A percentile compares a stretch with the other conserved stretches of the same genome.
Conservation (phyloP, 2,888 invertebrate genomes). For the Plutella xylostella region DNA sequence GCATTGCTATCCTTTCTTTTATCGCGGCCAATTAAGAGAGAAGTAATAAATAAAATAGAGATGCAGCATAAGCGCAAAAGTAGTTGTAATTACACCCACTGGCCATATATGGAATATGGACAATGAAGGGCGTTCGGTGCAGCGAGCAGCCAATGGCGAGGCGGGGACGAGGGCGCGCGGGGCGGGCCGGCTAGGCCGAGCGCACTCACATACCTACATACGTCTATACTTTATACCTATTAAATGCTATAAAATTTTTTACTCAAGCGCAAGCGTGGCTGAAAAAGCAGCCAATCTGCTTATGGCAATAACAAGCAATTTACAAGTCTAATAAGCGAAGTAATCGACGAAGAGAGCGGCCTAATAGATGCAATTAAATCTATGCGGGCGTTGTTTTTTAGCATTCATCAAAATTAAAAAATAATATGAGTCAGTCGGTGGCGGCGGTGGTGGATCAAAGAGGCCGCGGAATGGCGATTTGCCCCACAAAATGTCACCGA, state of each 20-base stretch:
- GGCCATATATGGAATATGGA: constrained; percentile 14
- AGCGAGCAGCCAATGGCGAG: constrained; percentile 19
- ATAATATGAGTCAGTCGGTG: constrained; percentile 31
- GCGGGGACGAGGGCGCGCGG: constrained; percentile 17
- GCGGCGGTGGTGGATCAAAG: constrained; percentile 34
- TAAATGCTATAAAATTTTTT: no score
- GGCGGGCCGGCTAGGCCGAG: constrained; percentile 18
- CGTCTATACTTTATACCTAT: no score
- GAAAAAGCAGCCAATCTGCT: no score
- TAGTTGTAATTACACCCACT: constrained; percentile 18
- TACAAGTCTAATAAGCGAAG: not conserved
- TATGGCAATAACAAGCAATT: not conserved
- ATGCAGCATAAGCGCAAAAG: no score
- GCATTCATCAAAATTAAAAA: constrained; percentile 53
- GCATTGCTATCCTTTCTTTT: no score
- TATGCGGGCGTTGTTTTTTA: constrained; percentile 14
- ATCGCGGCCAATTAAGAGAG: no score
- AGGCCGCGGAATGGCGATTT: constrained; percentile 64
- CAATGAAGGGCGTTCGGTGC: constrained; percentile 6
- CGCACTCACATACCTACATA: no score
- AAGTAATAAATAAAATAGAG: no score
- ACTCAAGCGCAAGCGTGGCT: no score
- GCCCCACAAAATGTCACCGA: constrained; percentile 65
- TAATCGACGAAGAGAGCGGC: constrained; percentile 6
- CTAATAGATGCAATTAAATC: constrained; percentile 10